Base-by-base conservation (phyloP, 2,797 vertebrate genomes). In the Lagodon rhomboides region DNA sequence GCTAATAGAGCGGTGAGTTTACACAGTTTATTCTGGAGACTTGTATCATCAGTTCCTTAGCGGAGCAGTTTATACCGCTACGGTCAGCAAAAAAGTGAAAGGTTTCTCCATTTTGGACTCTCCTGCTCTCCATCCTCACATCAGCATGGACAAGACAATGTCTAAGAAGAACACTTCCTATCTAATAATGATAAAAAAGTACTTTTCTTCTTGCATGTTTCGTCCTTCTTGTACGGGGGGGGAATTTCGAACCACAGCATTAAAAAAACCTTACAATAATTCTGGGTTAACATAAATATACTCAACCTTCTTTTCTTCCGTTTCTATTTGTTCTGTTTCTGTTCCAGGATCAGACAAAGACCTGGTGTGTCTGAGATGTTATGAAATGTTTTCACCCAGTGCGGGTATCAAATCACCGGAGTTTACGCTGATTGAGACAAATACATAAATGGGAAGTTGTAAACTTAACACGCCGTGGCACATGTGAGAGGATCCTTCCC, bases 361-460 rank as follows among this genome's bases (percentile, higher is more conserved):
- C 38, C 0, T 20, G 38, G 13, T 65, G 73, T 70, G 59, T 85
- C 58, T 58, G 66, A 75, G 63, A 71, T 25, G 54, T 71, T 74
- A 50, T 53, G 68, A 86, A 85, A 81, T 20, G 3, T 69, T 76
- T 80, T 75, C 30, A 20, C 82, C 77, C 82, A 47, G 17, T 17
- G 75, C 20, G 66, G 64, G 69, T 82, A 76, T 90, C 83, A 34
- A 22, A 80, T 87, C 56, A 34, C 82, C 65, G 5, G 23, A 44
- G 68, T 75, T 84, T 64, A 59, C 49, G 25, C 43, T 73, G 41
- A 83, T 77, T 73, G 69, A 79, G 85, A 85, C 50, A 46, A 85
- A 79, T 74, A 66, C 77, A 64, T 50, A 74, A 81, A 84, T 70
- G 66, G 66, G 75, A 73, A 81, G 71, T 69, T 74, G 82, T 79